phyloP scores from a whole-genome alignment of 1,140 invertebrate genomes.

The Zaprionus ghesquierei region DNA sequence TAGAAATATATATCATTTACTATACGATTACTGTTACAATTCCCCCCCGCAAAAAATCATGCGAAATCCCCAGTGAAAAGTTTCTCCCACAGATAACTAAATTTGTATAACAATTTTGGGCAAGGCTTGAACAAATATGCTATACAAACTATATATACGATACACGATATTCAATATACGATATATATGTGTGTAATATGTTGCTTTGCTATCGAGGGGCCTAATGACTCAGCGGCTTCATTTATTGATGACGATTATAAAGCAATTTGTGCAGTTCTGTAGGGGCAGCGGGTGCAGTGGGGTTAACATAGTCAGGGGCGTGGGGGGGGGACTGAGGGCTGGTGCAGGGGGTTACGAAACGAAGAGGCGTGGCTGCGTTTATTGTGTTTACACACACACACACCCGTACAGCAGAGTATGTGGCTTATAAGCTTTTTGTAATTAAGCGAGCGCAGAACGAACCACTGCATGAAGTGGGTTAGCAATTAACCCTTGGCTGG shows the following conservation, averaged over 20 bases:
- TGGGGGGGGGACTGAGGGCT: too few relatives aligned
- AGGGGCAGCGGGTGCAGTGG: not conserved
- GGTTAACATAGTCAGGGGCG: not conserved
- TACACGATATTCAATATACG: not conserved
- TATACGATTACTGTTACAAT: not conserved
- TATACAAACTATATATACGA: not conserved
- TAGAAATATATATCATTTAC: not conserved
- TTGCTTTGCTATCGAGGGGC: not conserved
- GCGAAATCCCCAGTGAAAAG: slow-evolving; percentile 4
- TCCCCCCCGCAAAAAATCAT: not conserved
- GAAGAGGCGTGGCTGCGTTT: not conserved
- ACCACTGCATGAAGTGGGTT: slow-evolving; percentile 49
- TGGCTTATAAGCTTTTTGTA: slow-evolving; percentile 36
- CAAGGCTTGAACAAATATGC: not conserved
- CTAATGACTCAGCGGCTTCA: slow-evolving; percentile 68
- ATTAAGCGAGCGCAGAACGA: slow-evolving; percentile 46
- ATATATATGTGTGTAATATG: not conserved
- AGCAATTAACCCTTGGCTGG: slow-evolving; percentile 69
- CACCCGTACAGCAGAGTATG: not conserved
- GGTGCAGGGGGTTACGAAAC: not conserved
- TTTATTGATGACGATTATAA: slow-evolving; percentile 81
- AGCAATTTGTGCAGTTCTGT: slow-evolving; percentile 67
- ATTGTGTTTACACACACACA: not conserved
- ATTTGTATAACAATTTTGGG: slow-evolving; percentile 52
- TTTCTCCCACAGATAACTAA: slow-evolving; percentile 60